Evolutionary conservation across 2,113 vertebrate genomes (phyloP).

Genomic region (Chlamydotis undulata): DNA sequence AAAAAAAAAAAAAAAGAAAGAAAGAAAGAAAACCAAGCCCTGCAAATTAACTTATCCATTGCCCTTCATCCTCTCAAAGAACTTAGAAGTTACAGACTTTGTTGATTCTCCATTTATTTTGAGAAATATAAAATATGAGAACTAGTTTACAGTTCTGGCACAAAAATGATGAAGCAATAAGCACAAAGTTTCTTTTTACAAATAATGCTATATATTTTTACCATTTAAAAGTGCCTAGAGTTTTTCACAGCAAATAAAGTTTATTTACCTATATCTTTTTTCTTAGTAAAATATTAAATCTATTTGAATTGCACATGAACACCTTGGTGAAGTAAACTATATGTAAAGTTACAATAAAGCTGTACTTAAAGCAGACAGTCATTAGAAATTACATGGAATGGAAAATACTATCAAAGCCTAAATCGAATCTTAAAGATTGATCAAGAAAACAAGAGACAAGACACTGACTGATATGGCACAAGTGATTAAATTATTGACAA

Average conservation of each 20-base stretch:
- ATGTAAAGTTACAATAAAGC: not conserved
- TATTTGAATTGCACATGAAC: slow-evolving; percentile 34
- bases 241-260: slow-evolving; percentile 66
- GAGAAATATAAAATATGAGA: slow-evolving; percentile 78
- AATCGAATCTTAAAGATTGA: not conserved
- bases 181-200: slow-evolving; percentile 64
- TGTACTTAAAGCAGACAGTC: slow-evolving; percentile 3
- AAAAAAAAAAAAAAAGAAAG: no score
- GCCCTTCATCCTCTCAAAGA: not conserved
- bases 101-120: slow-evolving; percentile 73
- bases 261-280: slow-evolving; percentile 54
- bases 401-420: slow-evolving; percentile 37
- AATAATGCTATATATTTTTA: slow-evolving; percentile 52
- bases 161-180: slow-evolving; percentile 71
- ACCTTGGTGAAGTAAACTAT: slow-evolving; percentile 27
- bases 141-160: slow-evolving; percentile 70
- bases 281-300: slow-evolving; percentile 65
- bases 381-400: slow-evolving; percentile 35
- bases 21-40: not conserved
- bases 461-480: slow-evolving; percentile 33
- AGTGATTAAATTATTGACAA: slow-evolving; percentile 28
- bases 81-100: not conserved
- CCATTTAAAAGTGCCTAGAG: slow-evolving; percentile 67
- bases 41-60: not conserved
- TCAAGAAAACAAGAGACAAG: slow-evolving; percentile 30